A percentile compares a stretch with the other conserved stretches of the same genome.
Conservation (phyloP, 64 coral and sea anemone species). For the Astreopora myriophthalma region DNA sequence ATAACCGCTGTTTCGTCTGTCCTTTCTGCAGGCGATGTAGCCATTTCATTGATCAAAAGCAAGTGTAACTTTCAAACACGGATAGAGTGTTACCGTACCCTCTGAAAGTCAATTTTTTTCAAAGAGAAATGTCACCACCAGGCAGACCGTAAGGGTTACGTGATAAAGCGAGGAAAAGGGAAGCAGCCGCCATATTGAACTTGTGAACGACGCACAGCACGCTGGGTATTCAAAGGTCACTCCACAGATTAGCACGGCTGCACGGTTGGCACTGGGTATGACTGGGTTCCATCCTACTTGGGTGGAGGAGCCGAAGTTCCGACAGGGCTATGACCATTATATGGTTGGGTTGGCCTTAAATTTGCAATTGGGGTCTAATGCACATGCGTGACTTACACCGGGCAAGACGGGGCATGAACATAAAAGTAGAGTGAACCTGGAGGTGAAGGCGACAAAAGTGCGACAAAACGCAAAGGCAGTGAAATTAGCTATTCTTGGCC, state of each 20-base stretch:
- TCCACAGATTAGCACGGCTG: neutral
- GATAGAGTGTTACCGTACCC: neutral
- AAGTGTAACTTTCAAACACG: neutral
- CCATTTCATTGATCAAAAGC: neutral
- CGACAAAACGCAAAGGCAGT: too few relatives aligned
- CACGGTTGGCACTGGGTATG: too few relatives aligned
- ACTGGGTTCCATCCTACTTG: too few relatives aligned
- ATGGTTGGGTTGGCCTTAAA: too few relatives aligned
- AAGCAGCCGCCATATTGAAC: conserved; percentile 45
- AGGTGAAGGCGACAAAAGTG: too few relatives aligned
- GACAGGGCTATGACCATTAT: too few relatives aligned
- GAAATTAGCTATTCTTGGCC: too few relatives aligned
- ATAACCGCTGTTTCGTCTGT: neutral
- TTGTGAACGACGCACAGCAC: neutral
- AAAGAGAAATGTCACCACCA: neutral
- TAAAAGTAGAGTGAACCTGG: too few relatives aligned
- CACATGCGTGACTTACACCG: too few relatives aligned
- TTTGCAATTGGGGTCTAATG: too few relatives aligned
- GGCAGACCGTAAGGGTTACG: neutral
- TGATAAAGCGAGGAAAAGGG: neutral
- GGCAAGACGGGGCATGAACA: too few relatives aligned
- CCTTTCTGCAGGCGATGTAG: neutral
- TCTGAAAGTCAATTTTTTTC: neutral
- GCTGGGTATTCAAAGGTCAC: neutral
- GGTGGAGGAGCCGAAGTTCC: too few relatives aligned